phyloP scores from a whole-genome alignment of 2,888 invertebrate genomes.

The Brachypalpus laphriformis region DNA sequence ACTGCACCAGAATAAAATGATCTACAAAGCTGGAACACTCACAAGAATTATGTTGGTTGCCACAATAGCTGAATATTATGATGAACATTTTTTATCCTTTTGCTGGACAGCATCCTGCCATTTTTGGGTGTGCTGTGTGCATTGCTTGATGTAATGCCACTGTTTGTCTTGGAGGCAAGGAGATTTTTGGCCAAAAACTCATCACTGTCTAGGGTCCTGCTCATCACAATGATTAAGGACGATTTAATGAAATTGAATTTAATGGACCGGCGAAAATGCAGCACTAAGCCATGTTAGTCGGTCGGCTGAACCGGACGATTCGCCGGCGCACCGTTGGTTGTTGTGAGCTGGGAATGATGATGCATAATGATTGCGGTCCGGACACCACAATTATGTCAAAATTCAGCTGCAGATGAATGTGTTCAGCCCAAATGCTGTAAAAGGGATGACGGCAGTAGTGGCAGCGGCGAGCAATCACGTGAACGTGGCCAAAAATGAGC shows the following conservation, averaged over 20 bases:
- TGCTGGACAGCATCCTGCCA: conserved; percentile 1
- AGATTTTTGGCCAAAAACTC: conserved; percentile 28
- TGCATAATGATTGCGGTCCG: conserved; percentile 49
- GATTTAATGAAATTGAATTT: conserved; percentile 71
- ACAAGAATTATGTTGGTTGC: conserved; percentile 63
- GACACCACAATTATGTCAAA: conserved; percentile 51
- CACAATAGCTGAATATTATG: conserved; percentile 47
- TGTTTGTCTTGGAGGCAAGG: conserved; percentile 16
- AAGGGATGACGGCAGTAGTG: neutral
- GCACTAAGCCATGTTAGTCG: conserved; percentile 36
- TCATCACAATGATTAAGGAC: conserved; percentile 58
- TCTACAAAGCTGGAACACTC: conserved; percentile 42
- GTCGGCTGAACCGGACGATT: conserved; percentile 1
- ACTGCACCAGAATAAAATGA: conserved; percentile 21
- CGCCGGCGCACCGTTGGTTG: neutral
- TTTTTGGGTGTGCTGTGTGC: conserved; percentile 20
- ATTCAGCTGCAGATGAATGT: conserved; percentile 50
- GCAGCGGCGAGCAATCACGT: conserved; percentile 9
- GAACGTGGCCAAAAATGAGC: neutral
- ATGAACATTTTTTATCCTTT: conserved; percentile 36
- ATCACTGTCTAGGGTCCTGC: conserved; percentile 17
- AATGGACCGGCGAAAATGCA: conserved; percentile 55
- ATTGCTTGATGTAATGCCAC: conserved; percentile 28
- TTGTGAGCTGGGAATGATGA: conserved; percentile 28
- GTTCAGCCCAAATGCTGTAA: conserved; percentile 32